A percentile compares a stretch with the other conserved stretches of the same genome.
phyloP scores from a whole-genome alignment of 2,888 invertebrate genomes.

The Zele albiditarsus region DNA sequence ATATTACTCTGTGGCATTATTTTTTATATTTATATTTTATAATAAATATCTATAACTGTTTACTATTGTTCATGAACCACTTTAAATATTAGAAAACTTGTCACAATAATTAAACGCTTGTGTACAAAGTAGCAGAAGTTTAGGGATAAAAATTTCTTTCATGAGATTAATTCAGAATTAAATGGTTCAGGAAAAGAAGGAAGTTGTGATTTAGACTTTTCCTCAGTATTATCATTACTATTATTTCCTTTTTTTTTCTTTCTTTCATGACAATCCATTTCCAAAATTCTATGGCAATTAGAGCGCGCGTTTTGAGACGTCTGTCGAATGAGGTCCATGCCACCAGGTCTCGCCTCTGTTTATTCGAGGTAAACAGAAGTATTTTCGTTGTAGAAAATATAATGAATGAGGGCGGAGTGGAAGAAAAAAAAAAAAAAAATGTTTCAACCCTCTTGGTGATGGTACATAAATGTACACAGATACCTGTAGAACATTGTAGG shows the following conservation, averaged over 20 bases:
- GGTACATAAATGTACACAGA: no score
- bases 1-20: no score
- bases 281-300: slow-evolving; percentile 33
- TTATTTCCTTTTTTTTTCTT: neutral
- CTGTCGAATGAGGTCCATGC: neutral
- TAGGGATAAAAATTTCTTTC: no score
- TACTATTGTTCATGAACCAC: no score
- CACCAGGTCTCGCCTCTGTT: slow-evolving; percentile 49
- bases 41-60: no score
- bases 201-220: no score
- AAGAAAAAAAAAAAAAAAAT: slow-evolving; percentile 16
- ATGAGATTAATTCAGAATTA: no score
- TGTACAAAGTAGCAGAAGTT: no score
- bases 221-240: neutral
- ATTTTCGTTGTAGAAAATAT: slow-evolving; percentile 46
- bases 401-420: slow-evolving; percentile 34
- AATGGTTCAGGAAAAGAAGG: no score
- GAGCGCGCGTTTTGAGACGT: slow-evolving; percentile 21
- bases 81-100: no score
- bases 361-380: slow-evolving; percentile 57
- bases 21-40: no score
- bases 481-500: neutral
- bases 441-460: slow-evolving; percentile 1
- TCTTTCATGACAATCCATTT: neutral
- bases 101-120: no score